Conservation (phyloP, 2,113 vertebrate species). For the Phaethornis superciliosus region DNA sequence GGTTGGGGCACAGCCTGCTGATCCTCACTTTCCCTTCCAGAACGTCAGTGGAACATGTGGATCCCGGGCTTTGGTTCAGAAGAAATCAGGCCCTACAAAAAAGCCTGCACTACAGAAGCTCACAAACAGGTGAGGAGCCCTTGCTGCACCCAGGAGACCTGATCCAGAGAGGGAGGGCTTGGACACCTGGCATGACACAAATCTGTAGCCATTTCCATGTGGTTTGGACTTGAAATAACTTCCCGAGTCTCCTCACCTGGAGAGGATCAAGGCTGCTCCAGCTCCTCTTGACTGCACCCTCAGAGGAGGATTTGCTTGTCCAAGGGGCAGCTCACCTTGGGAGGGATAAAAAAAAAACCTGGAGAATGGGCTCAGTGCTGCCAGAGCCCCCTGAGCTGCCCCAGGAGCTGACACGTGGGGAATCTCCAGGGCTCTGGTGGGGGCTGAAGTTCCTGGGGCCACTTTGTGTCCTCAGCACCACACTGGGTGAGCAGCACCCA, state of each 20-base stretch:
- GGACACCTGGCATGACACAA: fast-evolving
- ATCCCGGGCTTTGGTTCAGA: slow-evolving; percentile 99
- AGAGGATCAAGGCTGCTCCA: neutral
- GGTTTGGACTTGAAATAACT: neutral
- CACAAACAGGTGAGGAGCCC: slow-evolving; percentile 92
- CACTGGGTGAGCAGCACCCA: too few species aligned
- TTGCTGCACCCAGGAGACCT: neutral
- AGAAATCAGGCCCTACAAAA: slow-evolving; percentile 98
- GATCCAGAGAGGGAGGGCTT: fast-evolving
- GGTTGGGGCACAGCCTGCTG: neutral
- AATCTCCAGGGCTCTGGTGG: neutral
- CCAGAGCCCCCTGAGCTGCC: neutral
- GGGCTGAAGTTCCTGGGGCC: neutral
- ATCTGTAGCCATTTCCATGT: neutral
- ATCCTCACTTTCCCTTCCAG: slow-evolving; percentile 65
- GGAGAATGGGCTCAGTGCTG: too few species aligned
- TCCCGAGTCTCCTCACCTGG: neutral
- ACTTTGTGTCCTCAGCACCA: neutral
- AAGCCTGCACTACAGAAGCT: slow-evolving; percentile 98
- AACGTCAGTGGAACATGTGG: slow-evolving; percentile 99
- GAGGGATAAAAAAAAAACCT: neutral
- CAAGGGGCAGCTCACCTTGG: neutral
- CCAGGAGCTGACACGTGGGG: neutral
- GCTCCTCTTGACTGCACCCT: neutral
- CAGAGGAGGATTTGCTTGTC: neutral